phyloP scores from a whole-genome alignment of 1,140 invertebrate genomes.

The Nylanderia fulva region DNA sequence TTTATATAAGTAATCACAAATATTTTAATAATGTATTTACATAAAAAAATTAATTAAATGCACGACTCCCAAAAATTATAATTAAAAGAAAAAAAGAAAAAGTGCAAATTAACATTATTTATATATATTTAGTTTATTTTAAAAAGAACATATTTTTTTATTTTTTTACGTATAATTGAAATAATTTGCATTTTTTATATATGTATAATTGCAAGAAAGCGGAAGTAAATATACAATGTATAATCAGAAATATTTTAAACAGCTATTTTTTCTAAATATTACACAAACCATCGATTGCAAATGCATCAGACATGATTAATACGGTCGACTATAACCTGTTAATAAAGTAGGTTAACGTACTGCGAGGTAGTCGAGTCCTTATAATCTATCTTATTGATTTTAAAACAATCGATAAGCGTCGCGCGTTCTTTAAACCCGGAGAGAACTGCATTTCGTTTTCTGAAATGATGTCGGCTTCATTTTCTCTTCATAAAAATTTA shows the following conservation, averaged over 20 bases:
- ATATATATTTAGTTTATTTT: no score
- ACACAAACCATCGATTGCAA: background rate
- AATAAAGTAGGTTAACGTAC: constrained; percentile 57
- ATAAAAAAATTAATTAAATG: no score
- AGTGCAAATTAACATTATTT: no score
- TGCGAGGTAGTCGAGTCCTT: constrained; percentile 36
- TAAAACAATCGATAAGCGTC: constrained; percentile 39
- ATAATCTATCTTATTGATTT: constrained; percentile 58
- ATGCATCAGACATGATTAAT: background rate
- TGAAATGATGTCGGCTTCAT: background rate
- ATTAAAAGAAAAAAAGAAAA: no score
- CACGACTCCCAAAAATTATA: no score
- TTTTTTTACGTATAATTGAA: no score
- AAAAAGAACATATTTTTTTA: no score
- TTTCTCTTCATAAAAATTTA: background rate
- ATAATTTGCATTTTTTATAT: no score
- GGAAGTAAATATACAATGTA: background rate
- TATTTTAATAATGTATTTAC: no score
- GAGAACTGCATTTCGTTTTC: background rate
- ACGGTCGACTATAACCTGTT: background rate
- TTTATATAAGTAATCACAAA: no score
- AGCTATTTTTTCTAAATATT: background rate
- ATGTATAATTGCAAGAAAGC: background rate
- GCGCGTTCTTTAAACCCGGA: background rate
- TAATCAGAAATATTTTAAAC: background rate